Conservation (phyloP, 2,888 invertebrate genomes). For the Cabera pusaria region DNA sequence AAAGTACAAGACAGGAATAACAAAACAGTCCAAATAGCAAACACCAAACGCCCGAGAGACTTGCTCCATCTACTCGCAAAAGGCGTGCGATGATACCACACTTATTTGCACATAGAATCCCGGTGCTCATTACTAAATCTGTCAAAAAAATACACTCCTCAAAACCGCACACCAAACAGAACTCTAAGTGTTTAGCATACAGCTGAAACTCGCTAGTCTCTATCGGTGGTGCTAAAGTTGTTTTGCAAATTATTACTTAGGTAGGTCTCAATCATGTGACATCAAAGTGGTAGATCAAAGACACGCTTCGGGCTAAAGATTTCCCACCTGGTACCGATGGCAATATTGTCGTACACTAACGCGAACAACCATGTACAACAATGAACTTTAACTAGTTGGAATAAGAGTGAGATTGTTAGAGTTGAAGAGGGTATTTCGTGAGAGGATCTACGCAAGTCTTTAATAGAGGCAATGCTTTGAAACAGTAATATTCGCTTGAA, state of each 20-base stretch:
- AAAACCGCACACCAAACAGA: conserved; percentile 5
- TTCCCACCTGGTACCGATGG: conserved; percentile 48
- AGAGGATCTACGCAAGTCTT: conserved; percentile 21
- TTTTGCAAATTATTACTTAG: conserved; percentile 15
- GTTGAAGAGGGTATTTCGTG: background rate
- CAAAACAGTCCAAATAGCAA: conserved; percentile 16
- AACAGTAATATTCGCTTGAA: conserved; percentile 26
- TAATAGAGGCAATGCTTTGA: conserved; percentile 34
- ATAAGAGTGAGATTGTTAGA: conserved; percentile 12
- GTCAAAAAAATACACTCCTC: conserved; percentile 37
- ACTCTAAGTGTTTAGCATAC: conserved; percentile 1
- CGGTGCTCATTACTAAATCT: conserved; percentile 57
- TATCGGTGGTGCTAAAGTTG: conserved; percentile 4
- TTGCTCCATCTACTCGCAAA: conserved; percentile 36
- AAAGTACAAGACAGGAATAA: conserved; percentile 14
- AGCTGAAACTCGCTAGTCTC: background rate
- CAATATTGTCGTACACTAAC: conserved; percentile 40
- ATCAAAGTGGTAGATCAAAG: conserved; percentile 50
- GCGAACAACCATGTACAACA: conserved; percentile 10
- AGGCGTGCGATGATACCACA: conserved; percentile 41
- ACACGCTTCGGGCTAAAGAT: conserved; percentile 41
- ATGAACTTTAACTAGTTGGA: conserved; percentile 10
- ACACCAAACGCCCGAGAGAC: conserved; percentile 24
- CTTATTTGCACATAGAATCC: conserved; percentile 52
- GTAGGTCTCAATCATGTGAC: conserved; percentile 43